These are phyloP conservation scores for Neodiprion virginianus DNA, from an alignment of 1,140 invertebrate genomes.

Conservation along the genomic window DNA sequence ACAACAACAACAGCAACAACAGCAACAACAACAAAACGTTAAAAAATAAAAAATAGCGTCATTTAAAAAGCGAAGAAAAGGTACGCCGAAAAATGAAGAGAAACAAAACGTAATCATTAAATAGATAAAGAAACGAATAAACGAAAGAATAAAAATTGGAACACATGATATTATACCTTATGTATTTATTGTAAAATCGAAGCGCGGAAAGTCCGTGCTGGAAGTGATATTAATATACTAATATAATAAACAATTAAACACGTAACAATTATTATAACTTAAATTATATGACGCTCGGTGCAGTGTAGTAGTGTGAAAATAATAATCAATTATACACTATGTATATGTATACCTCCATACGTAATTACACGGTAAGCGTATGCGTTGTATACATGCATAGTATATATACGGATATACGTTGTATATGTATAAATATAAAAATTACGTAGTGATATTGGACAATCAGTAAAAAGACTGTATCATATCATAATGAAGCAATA, in stretches of 20 bases:
- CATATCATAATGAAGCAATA: constrained; percentile 61
- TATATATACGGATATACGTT: no score
- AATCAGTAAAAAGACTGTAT: constrained; percentile 65
- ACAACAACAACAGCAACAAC: constrained; percentile 34
- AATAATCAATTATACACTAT: no score
- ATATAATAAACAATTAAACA: not conserved
- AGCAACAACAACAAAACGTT: not conserved
- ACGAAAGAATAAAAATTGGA: constrained; percentile 9
- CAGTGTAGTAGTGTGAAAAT: no score
- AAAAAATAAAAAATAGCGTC: not conserved
- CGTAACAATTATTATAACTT: not conserved
- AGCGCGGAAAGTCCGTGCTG: not conserved
- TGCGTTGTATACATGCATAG: no score
- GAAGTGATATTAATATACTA: constrained; percentile 5
- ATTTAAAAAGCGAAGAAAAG: not conserved
- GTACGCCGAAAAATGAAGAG: constrained; percentile 24
- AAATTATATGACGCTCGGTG: no score
- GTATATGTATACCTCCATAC: no score
- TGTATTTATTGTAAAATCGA: not conserved
- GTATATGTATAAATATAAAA: no score
- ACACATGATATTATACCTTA: constrained; percentile 10
- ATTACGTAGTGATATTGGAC: constrained; percentile 61
- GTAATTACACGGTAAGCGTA: no score
- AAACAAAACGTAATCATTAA: constrained; percentile 12
- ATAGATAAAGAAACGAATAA: not conserved